Evolutionary conservation across 1,140 invertebrate genomes (phyloP).

Genomic region (Pseudoatta argentina): DNA sequence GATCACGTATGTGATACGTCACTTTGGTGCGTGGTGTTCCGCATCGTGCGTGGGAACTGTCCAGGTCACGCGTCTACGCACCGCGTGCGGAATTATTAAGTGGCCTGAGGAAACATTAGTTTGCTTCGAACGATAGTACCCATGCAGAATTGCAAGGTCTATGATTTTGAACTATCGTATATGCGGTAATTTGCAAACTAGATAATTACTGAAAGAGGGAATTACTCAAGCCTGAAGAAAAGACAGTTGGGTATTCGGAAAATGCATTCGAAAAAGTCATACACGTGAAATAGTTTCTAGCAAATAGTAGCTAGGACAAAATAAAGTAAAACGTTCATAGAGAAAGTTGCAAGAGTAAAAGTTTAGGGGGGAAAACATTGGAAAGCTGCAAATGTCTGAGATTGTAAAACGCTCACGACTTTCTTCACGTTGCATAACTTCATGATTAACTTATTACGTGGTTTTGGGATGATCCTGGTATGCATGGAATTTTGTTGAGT

Average conservation of each 20-base stretch:
- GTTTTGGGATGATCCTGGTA: conserved; percentile 58
- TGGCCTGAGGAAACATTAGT: conserved; percentile 61
- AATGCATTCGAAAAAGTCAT: background rate
- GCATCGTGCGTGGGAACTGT: conserved; percentile 77
- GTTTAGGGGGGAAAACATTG: background rate
- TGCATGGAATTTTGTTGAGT: conserved; percentile 65
- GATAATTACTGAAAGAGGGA: conserved; percentile 6
- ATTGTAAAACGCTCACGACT: conserved; percentile 26
- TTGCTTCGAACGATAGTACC: conserved; percentile 45
- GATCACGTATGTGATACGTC: conserved; percentile 76
- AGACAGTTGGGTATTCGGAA: background rate
- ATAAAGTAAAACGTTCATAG: conserved; percentile 6
- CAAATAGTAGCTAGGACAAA: background rate
- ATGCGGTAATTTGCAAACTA: background rate
- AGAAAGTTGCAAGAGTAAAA: conserved; percentile 2
- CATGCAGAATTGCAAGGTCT: conserved; percentile 30
- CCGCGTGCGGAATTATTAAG: conserved; percentile 73
- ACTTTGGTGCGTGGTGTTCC: conserved; percentile 71
- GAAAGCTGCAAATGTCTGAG: background rate
- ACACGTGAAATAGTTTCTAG: background rate
- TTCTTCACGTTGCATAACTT: conserved; percentile 38
- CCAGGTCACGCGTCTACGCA: conserved; percentile 75
- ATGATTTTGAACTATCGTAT: conserved; percentile 40
- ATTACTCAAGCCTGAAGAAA: background rate
- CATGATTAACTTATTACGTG: conserved; percentile 66